Percentiles rank a stretch among this genome's conserved stretches.
Conservation (phyloP, 2,797 vertebrate genomes). For the Eulemur coronatus region DNA sequence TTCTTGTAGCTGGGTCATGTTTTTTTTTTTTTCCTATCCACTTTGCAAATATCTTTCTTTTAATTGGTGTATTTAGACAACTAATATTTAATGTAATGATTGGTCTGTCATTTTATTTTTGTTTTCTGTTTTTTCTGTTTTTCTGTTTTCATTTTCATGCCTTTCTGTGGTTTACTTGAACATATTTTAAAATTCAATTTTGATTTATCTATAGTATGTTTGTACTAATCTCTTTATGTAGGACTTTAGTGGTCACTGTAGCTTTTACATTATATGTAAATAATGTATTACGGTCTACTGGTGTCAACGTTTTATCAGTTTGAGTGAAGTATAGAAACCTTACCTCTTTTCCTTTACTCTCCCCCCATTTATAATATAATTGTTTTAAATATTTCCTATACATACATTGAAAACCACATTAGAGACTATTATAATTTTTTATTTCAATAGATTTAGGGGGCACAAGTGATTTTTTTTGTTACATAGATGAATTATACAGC, state of each 20-base stretch:
- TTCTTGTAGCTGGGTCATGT: background rate
- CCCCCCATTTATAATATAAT: background rate
- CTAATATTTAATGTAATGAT: background rate
- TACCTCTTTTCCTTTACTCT: background rate
- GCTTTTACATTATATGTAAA: background rate
- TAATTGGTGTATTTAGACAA: background rate
- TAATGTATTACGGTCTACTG: background rate
- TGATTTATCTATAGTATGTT: background rate
- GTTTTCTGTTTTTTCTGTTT: background rate
- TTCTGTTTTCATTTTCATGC: background rate
- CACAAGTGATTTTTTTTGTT: too few species aligned
- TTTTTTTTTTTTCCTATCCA: background rate
- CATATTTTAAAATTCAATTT: background rate
- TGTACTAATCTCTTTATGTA: background rate
- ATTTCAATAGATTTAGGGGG: too few species aligned
- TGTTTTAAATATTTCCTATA: background rate
- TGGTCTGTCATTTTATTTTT: background rate
- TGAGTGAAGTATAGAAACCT: background rate
- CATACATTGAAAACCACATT: background rate
- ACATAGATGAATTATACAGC: too few species aligned
- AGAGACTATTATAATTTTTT: background rate
- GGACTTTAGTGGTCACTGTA: background rate
- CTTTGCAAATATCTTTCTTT: background rate
- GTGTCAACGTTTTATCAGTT: background rate
- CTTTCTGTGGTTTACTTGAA: background rate